These are phyloP conservation scores for Agraylea sexmaculata DNA, from an alignment of 1,140 invertebrate species.

Conservation along the genomic window DNA sequence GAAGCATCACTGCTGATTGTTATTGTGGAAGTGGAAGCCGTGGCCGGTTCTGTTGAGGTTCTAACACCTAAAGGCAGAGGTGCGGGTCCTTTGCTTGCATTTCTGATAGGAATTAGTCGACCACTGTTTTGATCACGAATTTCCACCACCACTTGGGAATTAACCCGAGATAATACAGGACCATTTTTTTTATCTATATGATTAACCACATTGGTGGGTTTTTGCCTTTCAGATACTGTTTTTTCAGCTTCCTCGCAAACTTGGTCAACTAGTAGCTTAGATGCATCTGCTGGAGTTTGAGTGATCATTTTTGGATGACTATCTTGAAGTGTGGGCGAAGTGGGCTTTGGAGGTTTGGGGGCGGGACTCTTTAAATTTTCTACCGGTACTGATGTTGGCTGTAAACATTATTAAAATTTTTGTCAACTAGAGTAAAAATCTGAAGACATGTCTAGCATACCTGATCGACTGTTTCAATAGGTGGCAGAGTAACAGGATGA, in stretches of 20 bases:
- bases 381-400: conserved; percentile 5
- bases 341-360: conserved; percentile 13
- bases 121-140: conserved; percentile 19
- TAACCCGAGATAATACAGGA: conserved; percentile 4
- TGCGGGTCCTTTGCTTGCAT: conserved; percentile 13
- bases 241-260: conserved; percentile 37
- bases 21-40: conserved; percentile 46
- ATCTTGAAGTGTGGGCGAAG: not conserved
- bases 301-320: conserved; percentile 4
- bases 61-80: too few relatives aligned
- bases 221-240: conserved; percentile 25
- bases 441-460: conserved; percentile 38
- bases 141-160: conserved; percentile 19
- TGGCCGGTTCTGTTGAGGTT: too few relatives aligned
- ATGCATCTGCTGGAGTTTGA: conserved; percentile 12
- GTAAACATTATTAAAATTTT: conserved; percentile 19
- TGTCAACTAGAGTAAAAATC: conserved; percentile 11
- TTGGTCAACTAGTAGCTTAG: conserved; percentile 22
- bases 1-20: conserved; percentile 47
- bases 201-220: conserved; percentile 2
- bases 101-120: conserved; percentile 17
- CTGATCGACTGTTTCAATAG: conserved; percentile 32
- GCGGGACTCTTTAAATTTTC: conserved; percentile 15
- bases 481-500: conserved; percentile 27
- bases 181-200: conserved; percentile 7